These are phyloP conservation scores for Oreochromis niloticus DNA, from an alignment of 2,113 vertebrate genomes.

Conservation along the genomic window DNA sequence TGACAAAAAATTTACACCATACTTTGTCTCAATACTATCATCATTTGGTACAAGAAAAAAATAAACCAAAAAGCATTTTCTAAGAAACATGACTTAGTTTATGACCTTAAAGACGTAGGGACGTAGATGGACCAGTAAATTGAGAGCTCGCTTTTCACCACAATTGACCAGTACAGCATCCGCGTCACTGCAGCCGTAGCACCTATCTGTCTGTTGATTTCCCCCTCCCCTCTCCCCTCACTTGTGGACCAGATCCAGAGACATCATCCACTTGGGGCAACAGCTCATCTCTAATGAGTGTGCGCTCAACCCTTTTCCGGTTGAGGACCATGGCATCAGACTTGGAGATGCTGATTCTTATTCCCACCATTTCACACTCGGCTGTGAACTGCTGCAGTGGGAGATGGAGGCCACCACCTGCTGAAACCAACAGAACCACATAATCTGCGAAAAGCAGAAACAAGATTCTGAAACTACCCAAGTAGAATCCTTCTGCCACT, in stretches of 20 bases:
- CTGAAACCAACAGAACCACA: background rate
- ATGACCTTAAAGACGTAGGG: rapidly evolving
- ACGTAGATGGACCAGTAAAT: rapidly evolving
- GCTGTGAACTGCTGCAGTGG: too few relatives aligned
- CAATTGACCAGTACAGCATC: rapidly evolving
- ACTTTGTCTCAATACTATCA: background rate
- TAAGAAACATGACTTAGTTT: background rate
- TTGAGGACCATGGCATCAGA: background rate
- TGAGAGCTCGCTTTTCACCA: background rate
- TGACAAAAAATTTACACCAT: background rate
- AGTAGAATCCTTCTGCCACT: background rate
- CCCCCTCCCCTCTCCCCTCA: background rate
- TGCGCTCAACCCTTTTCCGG: rapidly evolving
- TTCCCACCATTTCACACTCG: background rate
- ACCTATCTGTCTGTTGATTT: background rate
- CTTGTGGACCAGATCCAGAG: background rate
- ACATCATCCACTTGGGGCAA: rapidly evolving
- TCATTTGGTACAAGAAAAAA: rapidly evolving
- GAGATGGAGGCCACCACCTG: too few relatives aligned
- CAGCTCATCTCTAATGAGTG: background rate
- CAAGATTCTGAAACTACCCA: background rate
- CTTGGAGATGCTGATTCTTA: background rate
- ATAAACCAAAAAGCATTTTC: background rate
- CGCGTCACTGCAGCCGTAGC: rapidly evolving
- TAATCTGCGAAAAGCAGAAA: rapidly evolving